phyloP scores from a whole-genome alignment of 2,113 vertebrate genomes.

The Camelus dromedarius region DNA sequence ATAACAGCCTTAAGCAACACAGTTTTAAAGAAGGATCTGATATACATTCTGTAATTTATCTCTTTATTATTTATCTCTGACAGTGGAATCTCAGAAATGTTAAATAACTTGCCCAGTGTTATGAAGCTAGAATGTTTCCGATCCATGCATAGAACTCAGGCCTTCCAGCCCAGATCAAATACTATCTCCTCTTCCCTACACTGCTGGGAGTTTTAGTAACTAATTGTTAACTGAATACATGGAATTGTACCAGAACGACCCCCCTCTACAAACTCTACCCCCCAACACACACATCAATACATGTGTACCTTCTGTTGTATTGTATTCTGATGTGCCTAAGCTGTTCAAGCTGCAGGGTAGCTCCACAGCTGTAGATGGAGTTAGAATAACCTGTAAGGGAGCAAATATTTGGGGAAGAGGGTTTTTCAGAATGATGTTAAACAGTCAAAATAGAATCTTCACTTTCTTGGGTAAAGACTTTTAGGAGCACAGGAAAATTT shows the following conservation, averaged over 20 bases:
- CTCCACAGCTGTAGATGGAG: no score
- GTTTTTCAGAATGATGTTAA: background rate
- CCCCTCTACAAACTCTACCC: background rate
- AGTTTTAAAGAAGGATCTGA: background rate
- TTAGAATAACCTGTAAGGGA: background rate
- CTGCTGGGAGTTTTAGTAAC: background rate
- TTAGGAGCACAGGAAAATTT: background rate
- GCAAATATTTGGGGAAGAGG: background rate
- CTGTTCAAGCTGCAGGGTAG: background rate
- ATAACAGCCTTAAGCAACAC: background rate
- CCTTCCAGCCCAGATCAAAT: background rate
- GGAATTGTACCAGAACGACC: background rate
- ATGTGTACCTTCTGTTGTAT: background rate
- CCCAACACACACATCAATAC: background rate
- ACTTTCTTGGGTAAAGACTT: conserved; percentile 1
- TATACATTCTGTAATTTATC: background rate
- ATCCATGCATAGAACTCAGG: background rate
- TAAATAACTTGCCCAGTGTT: background rate
- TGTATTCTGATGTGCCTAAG: background rate
- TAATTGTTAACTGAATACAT: background rate
- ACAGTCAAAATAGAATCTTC: background rate
- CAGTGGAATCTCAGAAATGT: conserved; percentile 8
- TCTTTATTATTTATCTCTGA: conserved; percentile 7
- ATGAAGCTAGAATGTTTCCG: background rate
- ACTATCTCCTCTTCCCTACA: background rate